phyloP scores from a whole-genome alignment of 2,797 vertebrate genomes.

The Protosalanx chinensis region DNA sequence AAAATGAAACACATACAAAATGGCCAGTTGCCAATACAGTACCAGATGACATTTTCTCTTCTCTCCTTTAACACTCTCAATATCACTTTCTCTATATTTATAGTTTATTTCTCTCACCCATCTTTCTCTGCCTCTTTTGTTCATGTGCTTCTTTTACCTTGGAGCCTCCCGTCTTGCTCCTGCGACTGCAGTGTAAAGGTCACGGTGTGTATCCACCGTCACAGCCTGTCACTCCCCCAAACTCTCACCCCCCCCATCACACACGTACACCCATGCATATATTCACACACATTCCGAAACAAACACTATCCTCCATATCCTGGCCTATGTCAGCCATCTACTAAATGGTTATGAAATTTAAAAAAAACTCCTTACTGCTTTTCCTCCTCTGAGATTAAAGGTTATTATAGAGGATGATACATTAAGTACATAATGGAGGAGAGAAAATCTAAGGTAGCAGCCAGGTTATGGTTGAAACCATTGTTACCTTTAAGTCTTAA shows the following conservation, averaged over 20 bases:
- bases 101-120: no score
- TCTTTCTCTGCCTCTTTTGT: constrained; percentile 26
- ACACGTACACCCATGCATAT: constrained; percentile 14
- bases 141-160: constrained; percentile 61
- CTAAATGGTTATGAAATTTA: constrained; percentile 41
- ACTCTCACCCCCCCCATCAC: not conserved
- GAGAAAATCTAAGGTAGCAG: no score
- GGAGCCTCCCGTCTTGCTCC: constrained; percentile 72
- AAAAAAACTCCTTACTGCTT: not conserved
- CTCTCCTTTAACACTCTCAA: no score
- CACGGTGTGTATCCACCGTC: constrained; percentile 71
- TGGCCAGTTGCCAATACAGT: constrained; percentile 18
- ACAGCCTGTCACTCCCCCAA: constrained; percentile 65
- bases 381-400: constrained; percentile 14
- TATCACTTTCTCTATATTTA: no score
- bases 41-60: no score
- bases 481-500: no score
- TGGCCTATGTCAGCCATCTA: constrained; percentile 51
- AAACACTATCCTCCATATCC: constrained; percentile 17
- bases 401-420: no score
- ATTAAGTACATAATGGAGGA: no score
- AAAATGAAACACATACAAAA: constrained; percentile 8
- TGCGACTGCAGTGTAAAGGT: constrained; percentile 73
- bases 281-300: constrained; percentile 11
- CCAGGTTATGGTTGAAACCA: no score